Conservation (phyloP, 2,888 invertebrate species). For the Aleiodes alternator region DNA sequence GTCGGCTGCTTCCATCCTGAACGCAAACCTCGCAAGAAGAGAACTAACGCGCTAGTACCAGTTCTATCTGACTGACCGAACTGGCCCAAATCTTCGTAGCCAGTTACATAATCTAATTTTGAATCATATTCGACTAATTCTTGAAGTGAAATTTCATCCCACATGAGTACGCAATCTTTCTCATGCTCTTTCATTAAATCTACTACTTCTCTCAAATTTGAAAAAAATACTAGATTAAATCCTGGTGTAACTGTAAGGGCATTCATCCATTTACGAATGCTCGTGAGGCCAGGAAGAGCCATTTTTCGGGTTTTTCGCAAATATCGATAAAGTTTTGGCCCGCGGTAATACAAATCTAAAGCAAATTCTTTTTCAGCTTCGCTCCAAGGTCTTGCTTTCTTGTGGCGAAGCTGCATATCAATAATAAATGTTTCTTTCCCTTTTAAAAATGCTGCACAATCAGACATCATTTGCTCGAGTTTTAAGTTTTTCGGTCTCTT, state of each 20-base stretch:
- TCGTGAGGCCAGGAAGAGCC: conserved; percentile 57
- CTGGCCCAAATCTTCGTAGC: conserved; percentile 57
- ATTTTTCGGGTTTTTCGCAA: conserved; percentile 55
- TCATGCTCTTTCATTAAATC: too few relatives aligned
- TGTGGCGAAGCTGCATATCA: conserved; percentile 53
- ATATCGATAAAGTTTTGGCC: conserved; percentile 61
- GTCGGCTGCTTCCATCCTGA: conserved; percentile 59
- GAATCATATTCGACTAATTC: too few relatives aligned
- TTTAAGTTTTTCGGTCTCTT: too few relatives aligned
- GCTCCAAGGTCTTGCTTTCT: conserved; percentile 54
- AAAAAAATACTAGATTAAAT: conserved; percentile 12
- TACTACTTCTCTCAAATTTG: conserved; percentile 54
- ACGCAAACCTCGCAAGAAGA: conserved; percentile 58
- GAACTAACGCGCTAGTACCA: conserved; percentile 57
- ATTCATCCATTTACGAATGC: conserved; percentile 11
- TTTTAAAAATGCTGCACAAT: too few relatives aligned
- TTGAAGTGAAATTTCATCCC: too few relatives aligned
- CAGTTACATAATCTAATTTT: conserved; percentile 55
- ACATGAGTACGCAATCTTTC: too few relatives aligned
- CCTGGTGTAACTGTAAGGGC: background rate
- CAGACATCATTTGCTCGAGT: too few relatives aligned
- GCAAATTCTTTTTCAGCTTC: conserved; percentile 60
- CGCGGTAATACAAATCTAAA: conserved; percentile 62
- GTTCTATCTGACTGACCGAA: conserved; percentile 50
- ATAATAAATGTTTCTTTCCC: conserved; percentile 39